A percentile compares a stretch with the other conserved stretches of the same genome.
Conservation (phyloP, 2,797 vertebrate genomes). For the Carapus acus region DNA sequence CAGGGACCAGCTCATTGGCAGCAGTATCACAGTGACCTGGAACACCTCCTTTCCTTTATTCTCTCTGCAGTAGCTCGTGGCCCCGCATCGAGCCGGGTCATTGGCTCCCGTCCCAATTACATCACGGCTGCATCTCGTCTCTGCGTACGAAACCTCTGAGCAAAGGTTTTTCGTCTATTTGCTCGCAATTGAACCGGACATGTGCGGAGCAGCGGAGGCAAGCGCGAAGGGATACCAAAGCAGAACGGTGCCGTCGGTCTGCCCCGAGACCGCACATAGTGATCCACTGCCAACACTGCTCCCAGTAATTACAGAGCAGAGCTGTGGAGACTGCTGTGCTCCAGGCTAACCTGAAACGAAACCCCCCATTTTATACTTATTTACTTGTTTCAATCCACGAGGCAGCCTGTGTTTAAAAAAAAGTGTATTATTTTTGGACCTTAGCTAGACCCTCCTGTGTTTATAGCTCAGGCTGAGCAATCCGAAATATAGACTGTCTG, state of each 20-base stretch:
- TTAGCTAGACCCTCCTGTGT: conserved; percentile 48
- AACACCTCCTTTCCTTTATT: too few species aligned
- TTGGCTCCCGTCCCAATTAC: conserved; percentile 2
- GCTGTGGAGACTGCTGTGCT: conserved; percentile 60
- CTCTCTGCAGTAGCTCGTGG: too few species aligned
- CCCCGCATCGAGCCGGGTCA: neutral
- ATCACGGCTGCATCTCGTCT: conserved; percentile 8
- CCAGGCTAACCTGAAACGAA: conserved; percentile 67
- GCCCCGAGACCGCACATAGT: conserved; percentile 58
- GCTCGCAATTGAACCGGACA: conserved; percentile 24
- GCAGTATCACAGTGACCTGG: too few species aligned
- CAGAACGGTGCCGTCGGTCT: conserved; percentile 61
- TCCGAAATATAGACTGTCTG: conserved; percentile 39
- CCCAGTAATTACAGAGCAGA: conserved; percentile 70
- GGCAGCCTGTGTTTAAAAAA: conserved; percentile 62
- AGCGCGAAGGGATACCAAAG: conserved; percentile 54
- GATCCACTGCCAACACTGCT: conserved; percentile 62
- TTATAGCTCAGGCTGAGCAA: conserved; percentile 46
- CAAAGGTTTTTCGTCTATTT: conserved; percentile 20
- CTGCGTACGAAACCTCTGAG: conserved; percentile 15
- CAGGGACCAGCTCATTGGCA: too few species aligned
- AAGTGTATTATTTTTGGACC: conserved; percentile 64
- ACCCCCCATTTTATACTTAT: conserved; percentile 67
- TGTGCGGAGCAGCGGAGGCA: conserved; percentile 35
- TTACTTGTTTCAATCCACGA: conserved; percentile 57